phyloP scores from a whole-genome alignment of 1,140 invertebrate genomes.

The Phymorhynchus buccinoides region DNA sequence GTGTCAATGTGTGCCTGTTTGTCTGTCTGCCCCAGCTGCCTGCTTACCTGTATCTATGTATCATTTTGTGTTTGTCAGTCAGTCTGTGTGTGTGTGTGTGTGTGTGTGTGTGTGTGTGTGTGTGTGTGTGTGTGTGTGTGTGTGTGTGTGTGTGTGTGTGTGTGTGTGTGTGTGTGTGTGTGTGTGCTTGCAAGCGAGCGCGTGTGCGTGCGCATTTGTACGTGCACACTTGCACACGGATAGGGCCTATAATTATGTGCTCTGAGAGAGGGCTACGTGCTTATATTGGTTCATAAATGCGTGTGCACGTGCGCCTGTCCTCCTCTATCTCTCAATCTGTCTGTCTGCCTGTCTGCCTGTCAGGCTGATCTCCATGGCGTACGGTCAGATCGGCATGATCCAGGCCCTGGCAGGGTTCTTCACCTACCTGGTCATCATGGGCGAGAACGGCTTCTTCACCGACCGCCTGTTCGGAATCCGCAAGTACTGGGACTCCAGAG shows the following conservation, averaged over 20 bases:
- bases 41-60: neutral
- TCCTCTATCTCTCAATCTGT: too few relatives aligned
- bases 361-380: conserved; percentile 81
- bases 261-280: too few relatives aligned
- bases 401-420: conserved; percentile 99
- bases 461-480: conserved; percentile 89
- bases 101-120: neutral
- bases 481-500: conserved; percentile 95
- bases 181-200: too few relatives aligned
- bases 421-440: conserved; percentile 98
- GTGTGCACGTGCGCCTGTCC: too few relatives aligned
- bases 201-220: too few relatives aligned
- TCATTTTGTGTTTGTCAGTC: neutral
- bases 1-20: neutral
- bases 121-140: conserved; percentile 7
- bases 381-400: conserved; percentile 99
- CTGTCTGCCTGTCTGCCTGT: conserved; percentile 1
- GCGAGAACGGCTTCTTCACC: conserved; percentile 96
- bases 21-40: neutral
- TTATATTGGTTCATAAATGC: too few relatives aligned
- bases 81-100: neutral
- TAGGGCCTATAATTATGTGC: too few relatives aligned
- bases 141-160: neutral
- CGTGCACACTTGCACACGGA: too few relatives aligned
- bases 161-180: conserved; percentile 30